Evolutionary conservation across 2,113 vertebrate species (phyloP).

Genomic region (Alligator mississippiensis): DNA sequence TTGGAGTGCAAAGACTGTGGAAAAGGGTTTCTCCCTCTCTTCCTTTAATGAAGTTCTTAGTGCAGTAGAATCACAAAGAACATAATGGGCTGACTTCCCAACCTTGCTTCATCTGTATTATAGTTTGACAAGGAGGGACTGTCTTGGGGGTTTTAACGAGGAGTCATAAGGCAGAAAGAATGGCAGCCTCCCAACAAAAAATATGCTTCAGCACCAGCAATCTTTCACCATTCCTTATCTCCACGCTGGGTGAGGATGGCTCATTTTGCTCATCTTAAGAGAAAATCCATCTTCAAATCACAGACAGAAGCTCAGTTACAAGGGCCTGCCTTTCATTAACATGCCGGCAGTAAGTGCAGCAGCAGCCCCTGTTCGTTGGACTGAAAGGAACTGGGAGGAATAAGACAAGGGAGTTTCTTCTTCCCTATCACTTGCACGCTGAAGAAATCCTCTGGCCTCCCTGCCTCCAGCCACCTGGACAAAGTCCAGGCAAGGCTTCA

Average conservation of each 20-base stretch:
- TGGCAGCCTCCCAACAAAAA: not conserved
- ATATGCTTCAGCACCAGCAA: not conserved
- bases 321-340: conserved; percentile 44
- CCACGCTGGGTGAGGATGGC: not conserved
- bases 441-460: accelerated
- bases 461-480: not conserved
- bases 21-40: not conserved
- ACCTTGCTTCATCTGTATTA: not conserved
- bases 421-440: not conserved
- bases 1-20: not conserved
- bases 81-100: not conserved
- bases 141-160: not conserved
- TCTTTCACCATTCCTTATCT: conserved; percentile 41
- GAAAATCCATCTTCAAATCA: conserved; percentile 49
- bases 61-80: not conserved
- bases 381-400: conserved; percentile 41
- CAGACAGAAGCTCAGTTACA: not conserved
- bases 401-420: conserved; percentile 41
- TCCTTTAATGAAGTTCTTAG: not conserved
- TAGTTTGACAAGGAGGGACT: not conserved
- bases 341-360: conserved; percentile 52
- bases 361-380: conserved; percentile 48
- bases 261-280: conserved; percentile 29
- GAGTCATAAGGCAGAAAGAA: not conserved
- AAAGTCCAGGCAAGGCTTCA: not conserved